Base-by-base conservation (phyloP, 2,888 invertebrate species). In the Eilema sororculum region DNA sequence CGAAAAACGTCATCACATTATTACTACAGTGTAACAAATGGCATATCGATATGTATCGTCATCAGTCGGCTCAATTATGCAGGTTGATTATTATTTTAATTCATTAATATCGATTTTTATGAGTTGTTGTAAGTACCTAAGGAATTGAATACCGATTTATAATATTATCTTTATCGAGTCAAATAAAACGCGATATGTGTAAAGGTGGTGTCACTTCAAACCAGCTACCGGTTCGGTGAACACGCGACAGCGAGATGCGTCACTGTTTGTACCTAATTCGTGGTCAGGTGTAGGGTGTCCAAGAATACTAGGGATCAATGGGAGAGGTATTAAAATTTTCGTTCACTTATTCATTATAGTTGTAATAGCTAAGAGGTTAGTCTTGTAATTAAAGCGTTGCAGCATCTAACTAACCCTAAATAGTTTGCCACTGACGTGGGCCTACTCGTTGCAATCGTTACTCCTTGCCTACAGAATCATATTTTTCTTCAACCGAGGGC, bases 171-270 rank as follows among this genome's bases (percentile, higher is more conserved):
- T 66, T 61, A 72, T 57, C 63, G 25, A 60, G 37, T 64, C 52
- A 67, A 67, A 65, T 60, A 69, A 67, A 56, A 71, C 68, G 71
- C 72, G 68, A 72, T 71, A 60, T 65, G 60, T 57, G 68, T 56
- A 57, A 68, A 60, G 30, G 64, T 68, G 67, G 30, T 75, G 76
- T 79, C 76, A 69, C 68, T 72, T 74, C 77, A 82, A 77, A 77
- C 71, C 68, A 65, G 81, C 84, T 85, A 86, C 84, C 79, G 82
- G 75, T 75, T 63, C 64, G 67, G 62, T 71, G 59, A 72, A 77
- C 78, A 76, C 72, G 80, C 76, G 72, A 78, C 71, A 62, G 63
- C 25, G 5, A 60, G 33, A 24, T 59, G 63, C 37, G 57, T 63
- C 60, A 57, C 56, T 71, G 63, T 65, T 59, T 68, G 62, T 67